Evolutionary conservation across 2,797 vertebrate genomes (phyloP), one percentile per base, ranked within the genome.

Genomic region (Amazona finschi): DNA sequence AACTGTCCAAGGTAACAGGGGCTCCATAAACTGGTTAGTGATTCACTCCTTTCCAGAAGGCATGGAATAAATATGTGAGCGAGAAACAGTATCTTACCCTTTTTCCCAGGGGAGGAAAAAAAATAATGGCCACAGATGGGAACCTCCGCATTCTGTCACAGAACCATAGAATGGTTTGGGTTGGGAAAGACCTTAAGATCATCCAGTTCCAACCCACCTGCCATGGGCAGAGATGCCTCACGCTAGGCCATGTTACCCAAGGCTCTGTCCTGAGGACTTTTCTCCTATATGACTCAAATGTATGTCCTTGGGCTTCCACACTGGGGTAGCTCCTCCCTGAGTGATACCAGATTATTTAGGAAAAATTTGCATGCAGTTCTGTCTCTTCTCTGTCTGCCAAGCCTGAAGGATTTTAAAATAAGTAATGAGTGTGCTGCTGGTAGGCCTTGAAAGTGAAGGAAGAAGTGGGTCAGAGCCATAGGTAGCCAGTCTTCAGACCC

Each of bases 301-400:
- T 28, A 11, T 71, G 57, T 82, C 90, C 50, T 50, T 86, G 60
- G 58, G 79, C 66, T 85, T 69, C 53, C 43, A 19, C 12, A 1
- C 15, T 36, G 60, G 39, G 19, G 17, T 27, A 4, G 3, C 60
- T 86, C 8, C 70, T 73, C 50, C 65, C 17, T 12, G 44, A 22
- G 77, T 9, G 24, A 57, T 57, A 79, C 38, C 28, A 22, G 81
- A 33, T 46, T 31, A 1, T 80, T 95, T 53, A 74, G 88, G 60
- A 43, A 79, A n/a, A 74, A 90, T 95, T 86, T 95, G 66, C 82
- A 57, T 90, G 47, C 41, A 15, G n/a, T 46, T 85, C 67, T 87
- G 70, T 70, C 58, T 93, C 47, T 28, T 67, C 43, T 77, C 53
- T 80, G 62, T 81, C 89, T 92, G 52, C 43, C 31, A 53, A 41